Evolutionary conservation across 1,140 invertebrate genomes (phyloP).

Genomic region (Drosophila melanica): DNA sequence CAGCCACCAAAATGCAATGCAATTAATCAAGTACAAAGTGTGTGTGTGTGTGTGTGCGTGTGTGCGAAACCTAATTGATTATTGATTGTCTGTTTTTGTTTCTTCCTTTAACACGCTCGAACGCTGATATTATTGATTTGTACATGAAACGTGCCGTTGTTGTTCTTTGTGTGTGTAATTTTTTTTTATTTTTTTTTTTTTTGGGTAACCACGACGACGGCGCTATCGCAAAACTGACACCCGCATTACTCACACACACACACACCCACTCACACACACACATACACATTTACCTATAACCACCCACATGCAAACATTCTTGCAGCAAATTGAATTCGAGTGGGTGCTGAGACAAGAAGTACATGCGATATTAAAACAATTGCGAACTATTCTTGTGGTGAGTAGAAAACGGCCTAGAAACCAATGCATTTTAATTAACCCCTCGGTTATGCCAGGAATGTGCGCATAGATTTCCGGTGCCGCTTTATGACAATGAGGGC

Average conservation of each 20-base stretch:
- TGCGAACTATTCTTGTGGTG: conserved; percentile 93
- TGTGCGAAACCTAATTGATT: conserved; percentile 60
- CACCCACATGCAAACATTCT: conserved; percentile 25
- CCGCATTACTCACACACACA: conserved; percentile 25
- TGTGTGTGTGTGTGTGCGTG: background rate
- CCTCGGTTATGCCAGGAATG: conserved; percentile 88
- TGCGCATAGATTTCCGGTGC: conserved; percentile 92
- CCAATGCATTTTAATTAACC: conserved; percentile 6
- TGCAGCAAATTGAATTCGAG: conserved; percentile 96
- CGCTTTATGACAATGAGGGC: conserved; percentile 92
- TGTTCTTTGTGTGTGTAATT: conserved; percentile 33
- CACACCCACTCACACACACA: conserved; percentile 13
- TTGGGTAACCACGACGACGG: conserved; percentile 33
- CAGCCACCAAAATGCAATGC: conserved; percentile 34
- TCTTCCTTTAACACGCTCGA: conserved; percentile 29
- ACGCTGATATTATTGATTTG: conserved; percentile 74
- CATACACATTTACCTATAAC: no score
- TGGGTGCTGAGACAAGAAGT: conserved; percentile 96
- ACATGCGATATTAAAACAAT: conserved; percentile 92
- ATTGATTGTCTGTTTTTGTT: conserved; percentile 45
- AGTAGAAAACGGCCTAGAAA: conserved; percentile 54
- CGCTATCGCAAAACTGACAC: conserved; percentile 55
- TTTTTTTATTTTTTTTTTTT: conserved; percentile 38
- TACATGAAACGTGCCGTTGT: conserved; percentile 76
- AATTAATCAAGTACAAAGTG: conserved; percentile 43